Percentiles rank a stretch among this genome's conserved stretches.
Conservation (phyloP, 1,140 invertebrate species). For the Lutraria rhynchaena region DNA sequence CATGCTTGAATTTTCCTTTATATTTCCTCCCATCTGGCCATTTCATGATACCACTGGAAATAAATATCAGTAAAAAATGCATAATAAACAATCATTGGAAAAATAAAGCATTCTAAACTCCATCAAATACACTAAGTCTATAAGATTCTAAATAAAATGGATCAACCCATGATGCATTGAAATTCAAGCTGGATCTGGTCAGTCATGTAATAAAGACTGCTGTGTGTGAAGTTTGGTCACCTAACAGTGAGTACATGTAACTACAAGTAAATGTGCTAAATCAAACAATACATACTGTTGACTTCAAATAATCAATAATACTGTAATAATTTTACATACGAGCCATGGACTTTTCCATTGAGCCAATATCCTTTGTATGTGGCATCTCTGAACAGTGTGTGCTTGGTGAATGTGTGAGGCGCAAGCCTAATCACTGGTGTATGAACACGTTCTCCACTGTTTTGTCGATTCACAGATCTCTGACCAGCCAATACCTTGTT, state of each 20-base stretch:
- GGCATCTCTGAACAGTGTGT: slow-evolving; percentile 88
- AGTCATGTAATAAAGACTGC: too few relatives aligned
- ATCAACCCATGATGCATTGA: too few relatives aligned
- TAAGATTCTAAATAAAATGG: too few relatives aligned
- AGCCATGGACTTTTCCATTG: slow-evolving; percentile 91
- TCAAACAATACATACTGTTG: too few relatives aligned
- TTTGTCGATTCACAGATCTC: slow-evolving; percentile 66
- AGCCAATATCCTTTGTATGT: slow-evolving; percentile 89
- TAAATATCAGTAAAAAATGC: slow-evolving; percentile 1
- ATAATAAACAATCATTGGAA: too few relatives aligned
- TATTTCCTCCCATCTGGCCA: slow-evolving; percentile 92
- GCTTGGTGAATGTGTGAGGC: slow-evolving; percentile 89
- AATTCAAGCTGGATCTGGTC: too few relatives aligned
- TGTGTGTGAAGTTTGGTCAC: too few relatives aligned
- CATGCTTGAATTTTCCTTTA: slow-evolving; percentile 89
- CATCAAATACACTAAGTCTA: too few relatives aligned
- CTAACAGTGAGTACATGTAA: too few relatives aligned
- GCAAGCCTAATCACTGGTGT: slow-evolving; percentile 89
- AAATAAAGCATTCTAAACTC: background rate
- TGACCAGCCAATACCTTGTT: slow-evolving; percentile 73
- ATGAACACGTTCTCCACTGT: slow-evolving; percentile 82
- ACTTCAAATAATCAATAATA: too few relatives aligned
- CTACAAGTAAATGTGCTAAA: too few relatives aligned
- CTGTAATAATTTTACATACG: too few relatives aligned
- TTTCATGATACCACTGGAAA: slow-evolving; percentile 87